Conservation (phyloP, 1,140 invertebrate genomes). For the Drosophila sulfurigaster region DNA sequence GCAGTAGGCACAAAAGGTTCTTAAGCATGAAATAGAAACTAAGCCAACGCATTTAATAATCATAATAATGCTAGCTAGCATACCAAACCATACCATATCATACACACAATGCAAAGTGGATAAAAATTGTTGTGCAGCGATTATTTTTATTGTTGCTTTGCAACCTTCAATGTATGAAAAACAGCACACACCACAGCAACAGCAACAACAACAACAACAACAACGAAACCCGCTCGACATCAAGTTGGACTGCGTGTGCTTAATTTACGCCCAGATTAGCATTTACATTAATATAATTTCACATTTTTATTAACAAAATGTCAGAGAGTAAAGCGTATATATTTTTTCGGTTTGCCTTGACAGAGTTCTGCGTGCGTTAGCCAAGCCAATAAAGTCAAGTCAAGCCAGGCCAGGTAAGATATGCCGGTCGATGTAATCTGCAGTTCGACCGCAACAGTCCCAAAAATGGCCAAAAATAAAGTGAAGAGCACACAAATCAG, state of each 20-base stretch:
- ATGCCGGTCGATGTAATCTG: slow-evolving; percentile 31
- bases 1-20: slow-evolving; percentile 72
- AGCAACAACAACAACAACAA: not conserved
- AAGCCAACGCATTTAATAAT: slow-evolving; percentile 56
- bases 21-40: slow-evolving; percentile 68
- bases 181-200: too few species aligned
- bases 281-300: slow-evolving; percentile 76
- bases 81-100: slow-evolving; percentile 28
- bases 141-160: slow-evolving; percentile 25
- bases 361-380: slow-evolving; percentile 19
- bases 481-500: slow-evolving; percentile 15
- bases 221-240: slow-evolving; percentile 61
- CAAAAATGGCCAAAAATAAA: slow-evolving; percentile 23
- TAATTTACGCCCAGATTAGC: slow-evolving; percentile 78
- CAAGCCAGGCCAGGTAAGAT: not conserved
- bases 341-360: slow-evolving; percentile 44
- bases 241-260: slow-evolving; percentile 65
- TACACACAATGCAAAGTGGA: slow-evolving; percentile 41
- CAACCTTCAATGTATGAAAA: slow-evolving; percentile 53
- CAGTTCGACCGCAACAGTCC: slow-evolving; percentile 16
- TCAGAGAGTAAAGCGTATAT: slow-evolving; percentile 34
- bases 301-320: slow-evolving; percentile 72
- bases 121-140: slow-evolving; percentile 36
- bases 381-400: not conserved
- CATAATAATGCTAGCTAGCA: slow-evolving; percentile 29